Percentiles rank a stretch among this genome's conserved stretches.
Conservation (phyloP, 2,113 vertebrate species). For the Acanthisitta chloris region DNA sequence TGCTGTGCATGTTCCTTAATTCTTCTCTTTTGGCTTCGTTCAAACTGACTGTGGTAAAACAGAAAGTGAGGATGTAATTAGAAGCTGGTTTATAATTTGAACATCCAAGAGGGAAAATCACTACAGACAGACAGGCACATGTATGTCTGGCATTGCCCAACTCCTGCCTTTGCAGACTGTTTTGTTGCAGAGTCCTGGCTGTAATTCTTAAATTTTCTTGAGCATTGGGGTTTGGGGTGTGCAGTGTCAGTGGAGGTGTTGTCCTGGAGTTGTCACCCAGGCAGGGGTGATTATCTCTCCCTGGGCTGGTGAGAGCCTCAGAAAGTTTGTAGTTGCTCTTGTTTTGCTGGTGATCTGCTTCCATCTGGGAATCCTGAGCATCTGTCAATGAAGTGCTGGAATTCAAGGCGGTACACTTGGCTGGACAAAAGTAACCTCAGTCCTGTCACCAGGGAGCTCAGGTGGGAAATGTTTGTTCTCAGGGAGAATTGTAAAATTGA, state of each 20-base stretch:
- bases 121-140: neutral
- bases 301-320: neutral
- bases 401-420: neutral
- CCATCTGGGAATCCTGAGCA: neutral
- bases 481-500: neutral
- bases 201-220: neutral
- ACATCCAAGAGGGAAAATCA: neutral
- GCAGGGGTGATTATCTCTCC: neutral
- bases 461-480: neutral
- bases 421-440: neutral
- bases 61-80: slow-evolving; percentile 10
- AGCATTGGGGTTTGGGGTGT: neutral
- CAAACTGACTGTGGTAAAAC: neutral
- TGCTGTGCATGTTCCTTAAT: neutral
- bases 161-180: neutral
- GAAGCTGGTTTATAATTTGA: neutral
- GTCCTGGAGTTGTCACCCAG: neutral
- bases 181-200: neutral
- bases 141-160: neutral
- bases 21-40: neutral
- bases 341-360: neutral
- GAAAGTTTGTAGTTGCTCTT: neutral
- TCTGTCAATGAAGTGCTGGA: fast-evolving
- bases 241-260: fast-evolving
- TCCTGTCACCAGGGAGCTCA: fast-evolving